phyloP scores from a whole-genome alignment of 2,888 invertebrate genomes.

The Teinopalpus imperialis region DNA sequence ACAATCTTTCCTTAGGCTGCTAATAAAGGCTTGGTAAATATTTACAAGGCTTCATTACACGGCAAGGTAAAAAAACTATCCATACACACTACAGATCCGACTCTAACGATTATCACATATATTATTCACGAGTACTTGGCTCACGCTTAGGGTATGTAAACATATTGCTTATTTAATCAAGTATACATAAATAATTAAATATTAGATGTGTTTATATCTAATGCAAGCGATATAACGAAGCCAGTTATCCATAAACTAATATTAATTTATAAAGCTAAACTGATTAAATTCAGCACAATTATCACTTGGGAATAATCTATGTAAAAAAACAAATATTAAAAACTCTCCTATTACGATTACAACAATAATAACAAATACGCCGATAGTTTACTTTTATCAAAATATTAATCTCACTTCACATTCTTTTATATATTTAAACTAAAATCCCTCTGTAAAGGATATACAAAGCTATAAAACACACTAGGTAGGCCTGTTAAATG shows the following conservation, averaged over 20 bases:
- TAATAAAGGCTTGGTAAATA: conserved; percentile 79
- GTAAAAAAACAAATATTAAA: conserved; percentile 71
- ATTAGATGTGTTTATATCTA: conserved; percentile 35
- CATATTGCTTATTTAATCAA: conserved; percentile 7
- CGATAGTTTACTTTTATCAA: conserved; percentile 62
- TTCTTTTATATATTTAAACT: conserved; percentile 64
- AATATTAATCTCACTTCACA: conserved; percentile 79
- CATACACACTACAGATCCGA: conserved; percentile 62
- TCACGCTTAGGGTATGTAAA: conserved; percentile 41
- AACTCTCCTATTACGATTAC: conserved; percentile 79
- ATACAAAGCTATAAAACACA: conserved; percentile 53
- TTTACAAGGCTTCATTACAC: conserved; percentile 79
- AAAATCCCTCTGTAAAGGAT: conserved; percentile 45
- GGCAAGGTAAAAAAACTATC: conserved; percentile 79
- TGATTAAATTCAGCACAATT: conserved; percentile 51
- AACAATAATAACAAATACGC: conserved; percentile 76
- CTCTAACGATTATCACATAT: conserved; percentile 66
- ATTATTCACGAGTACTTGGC: conserved; percentile 57
- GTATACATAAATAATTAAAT: conserved; percentile 26
- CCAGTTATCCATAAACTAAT: conserved; percentile 44
- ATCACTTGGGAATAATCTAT: conserved; percentile 53
- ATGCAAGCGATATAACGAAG: conserved; percentile 46
- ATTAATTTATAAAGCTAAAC: conserved; percentile 51
- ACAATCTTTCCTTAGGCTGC: conserved; percentile 75
- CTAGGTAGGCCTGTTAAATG: conserved; percentile 49